A percentile compares a stretch with the other conserved stretches of the same genome.
phyloP scores from a whole-genome alignment of 2,888 invertebrate species.

The Mythimna impura region DNA sequence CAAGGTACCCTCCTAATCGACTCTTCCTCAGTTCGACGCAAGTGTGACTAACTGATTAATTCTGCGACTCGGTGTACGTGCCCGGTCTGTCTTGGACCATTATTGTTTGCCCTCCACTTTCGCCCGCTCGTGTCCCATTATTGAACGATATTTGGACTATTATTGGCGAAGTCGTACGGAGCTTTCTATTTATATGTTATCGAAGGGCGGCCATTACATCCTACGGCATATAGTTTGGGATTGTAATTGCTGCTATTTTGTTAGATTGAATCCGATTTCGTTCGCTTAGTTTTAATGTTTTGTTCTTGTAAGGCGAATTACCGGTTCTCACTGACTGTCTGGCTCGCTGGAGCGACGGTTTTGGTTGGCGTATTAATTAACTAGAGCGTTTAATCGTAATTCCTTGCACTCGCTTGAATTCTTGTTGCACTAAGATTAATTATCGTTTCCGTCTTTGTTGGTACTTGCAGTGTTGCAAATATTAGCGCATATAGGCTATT shows the following conservation, averaged over 20 bases:
- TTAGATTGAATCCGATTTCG: constrained; percentile 82
- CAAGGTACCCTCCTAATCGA: constrained; percentile 90
- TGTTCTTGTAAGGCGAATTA: constrained; percentile 70
- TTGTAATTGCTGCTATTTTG: constrained; percentile 87
- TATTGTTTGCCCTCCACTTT: constrained; percentile 86
- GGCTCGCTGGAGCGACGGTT: constrained; percentile 61
- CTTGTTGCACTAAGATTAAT: constrained; percentile 76
- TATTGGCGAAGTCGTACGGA: constrained; percentile 78
- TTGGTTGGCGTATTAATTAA: constrained; percentile 72
- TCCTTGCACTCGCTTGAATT: constrained; percentile 70
- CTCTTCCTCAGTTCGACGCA: constrained; percentile 88
- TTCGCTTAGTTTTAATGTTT: constrained; percentile 78
- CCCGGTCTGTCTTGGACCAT: constrained; percentile 79
- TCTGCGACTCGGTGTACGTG: constrained; percentile 85
- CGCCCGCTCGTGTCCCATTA: constrained; percentile 81
- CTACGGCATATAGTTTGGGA: constrained; percentile 81
- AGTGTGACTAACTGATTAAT: constrained; percentile 91
- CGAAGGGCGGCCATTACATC: constrained; percentile 81
- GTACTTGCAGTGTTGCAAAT: constrained; percentile 62
- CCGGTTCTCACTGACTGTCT: constrained; percentile 44
- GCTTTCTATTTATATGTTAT: constrained; percentile 83
- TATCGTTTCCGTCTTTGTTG: constrained; percentile 67
- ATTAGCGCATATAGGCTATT: constrained; percentile 35
- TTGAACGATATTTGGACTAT: constrained; percentile 87
- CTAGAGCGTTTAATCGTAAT: constrained; percentile 72